Base-by-base conservation (phyloP, 2,113 vertebrate genomes). In the Halcyon malimbica region DNA sequence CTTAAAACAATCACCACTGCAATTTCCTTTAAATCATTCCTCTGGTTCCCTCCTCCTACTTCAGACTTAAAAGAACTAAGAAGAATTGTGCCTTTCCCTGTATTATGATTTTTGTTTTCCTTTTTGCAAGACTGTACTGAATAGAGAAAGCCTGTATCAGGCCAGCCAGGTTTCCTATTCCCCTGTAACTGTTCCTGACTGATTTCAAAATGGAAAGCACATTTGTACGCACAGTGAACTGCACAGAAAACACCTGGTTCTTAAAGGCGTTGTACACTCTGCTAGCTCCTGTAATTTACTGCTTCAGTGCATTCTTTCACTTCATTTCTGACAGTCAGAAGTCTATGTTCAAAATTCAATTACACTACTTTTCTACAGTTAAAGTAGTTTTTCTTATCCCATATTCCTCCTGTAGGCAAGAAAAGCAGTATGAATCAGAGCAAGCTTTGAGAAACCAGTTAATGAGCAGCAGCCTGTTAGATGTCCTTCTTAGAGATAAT, bases 301-400 rank as follows among this genome's bases (percentile, higher is more conserved):
- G 76, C 41, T 69, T 7, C 7, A 91, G 41, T 46, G 73, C 9
- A 57, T 46, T 89, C n/a, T 76, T 80, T 96, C 0, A 0, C 31
- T 51, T 80, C 11, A 16, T 56, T 84, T 94, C 93, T 57, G 67
- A 59, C 50, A 68, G 21, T 68, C 48, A 62, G 48, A 89, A 93
- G 75, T 64, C 57, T 85, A 44, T 41, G 54, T 70, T 86, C 29
- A 71, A 96, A 79, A 96, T 91, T 89, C 67, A 87, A 65, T 82
- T 90, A 89, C 12, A 25, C 28, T 54, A 42, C 63, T 83, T 88
- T 65, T 68, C 63, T 67, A 70, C 54, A 92, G 60, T 63, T 95
- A 33, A 68, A 87, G 48, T 83, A 24, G 39, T 69, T 69, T 90
- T 83, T 81, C 86, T 91, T 85, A 85, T 11, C 50, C 68, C 7